Evolutionary conservation across 2,797 vertebrate species (phyloP).

Genomic region (Sciurus carolinensis): DNA sequence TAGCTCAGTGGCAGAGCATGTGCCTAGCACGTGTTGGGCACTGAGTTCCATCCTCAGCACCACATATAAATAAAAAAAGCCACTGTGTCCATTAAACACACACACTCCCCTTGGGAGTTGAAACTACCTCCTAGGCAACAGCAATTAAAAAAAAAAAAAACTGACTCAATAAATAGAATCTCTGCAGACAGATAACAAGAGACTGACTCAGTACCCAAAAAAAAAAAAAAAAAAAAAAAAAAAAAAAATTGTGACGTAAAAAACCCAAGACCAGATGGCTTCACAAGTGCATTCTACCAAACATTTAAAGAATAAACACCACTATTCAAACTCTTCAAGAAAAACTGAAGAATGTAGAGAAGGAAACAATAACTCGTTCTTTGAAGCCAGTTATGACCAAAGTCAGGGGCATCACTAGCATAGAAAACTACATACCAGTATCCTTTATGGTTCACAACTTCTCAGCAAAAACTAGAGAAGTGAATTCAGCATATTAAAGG

Average conservation of each 20-base stretch:
- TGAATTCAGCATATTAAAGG: neutral
- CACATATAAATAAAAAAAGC: no score
- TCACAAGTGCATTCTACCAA: neutral
- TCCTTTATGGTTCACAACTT: neutral
- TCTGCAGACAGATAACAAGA: neutral
- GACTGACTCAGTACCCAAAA: neutral
- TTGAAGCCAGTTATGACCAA: no score
- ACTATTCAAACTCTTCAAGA: neutral
- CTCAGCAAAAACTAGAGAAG: conserved; percentile 40
- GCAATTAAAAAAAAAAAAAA: no score
- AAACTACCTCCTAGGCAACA: no score
- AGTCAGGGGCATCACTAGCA: no score
- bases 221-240: neutral
- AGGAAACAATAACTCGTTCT: neutral
- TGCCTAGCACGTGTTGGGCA: no score
- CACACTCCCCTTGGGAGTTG: no score
- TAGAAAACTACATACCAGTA: no score
- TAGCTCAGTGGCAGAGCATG: no score
- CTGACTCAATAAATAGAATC: neutral
- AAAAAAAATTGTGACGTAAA: neutral
- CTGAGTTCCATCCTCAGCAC: no score
- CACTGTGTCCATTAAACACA: no score
- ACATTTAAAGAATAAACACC: neutral
- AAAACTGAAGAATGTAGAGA: neutral
- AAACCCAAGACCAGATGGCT: neutral